These are phyloP conservation scores for Pitta sordida DNA, from an alignment of 2,113 vertebrate genomes.

Conservation along the genomic window DNA sequence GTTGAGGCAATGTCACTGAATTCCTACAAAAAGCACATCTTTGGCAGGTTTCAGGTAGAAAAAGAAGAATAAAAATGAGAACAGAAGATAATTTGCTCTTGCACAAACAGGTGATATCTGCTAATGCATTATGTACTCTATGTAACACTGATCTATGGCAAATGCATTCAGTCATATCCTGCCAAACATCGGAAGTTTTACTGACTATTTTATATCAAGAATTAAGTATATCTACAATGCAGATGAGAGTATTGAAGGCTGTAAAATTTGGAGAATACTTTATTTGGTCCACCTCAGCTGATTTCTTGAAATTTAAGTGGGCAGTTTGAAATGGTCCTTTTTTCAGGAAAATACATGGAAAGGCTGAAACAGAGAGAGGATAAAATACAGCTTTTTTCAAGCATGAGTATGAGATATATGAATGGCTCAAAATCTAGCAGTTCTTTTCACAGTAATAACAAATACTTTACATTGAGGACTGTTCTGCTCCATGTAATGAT, in stretches of 20 bases:
- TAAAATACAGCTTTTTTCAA: not conserved
- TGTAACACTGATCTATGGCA: not conserved
- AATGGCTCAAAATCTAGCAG: not conserved
- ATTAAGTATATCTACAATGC: not conserved
- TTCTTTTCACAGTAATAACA: not conserved
- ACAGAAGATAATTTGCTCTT: not conserved
- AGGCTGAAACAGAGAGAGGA: not conserved
- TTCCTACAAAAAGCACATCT: not conserved
- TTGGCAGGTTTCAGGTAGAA: not conserved
- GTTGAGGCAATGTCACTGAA: not conserved
- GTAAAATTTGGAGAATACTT: not conserved
- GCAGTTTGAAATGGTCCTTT: not conserved
- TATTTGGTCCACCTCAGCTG: not conserved
- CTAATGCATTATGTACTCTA: not conserved
- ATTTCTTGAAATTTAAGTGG: not conserved
- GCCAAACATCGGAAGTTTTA: not conserved
- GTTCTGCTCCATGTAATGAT: not conserved
- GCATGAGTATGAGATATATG: not conserved
- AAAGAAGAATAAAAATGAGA: not conserved
- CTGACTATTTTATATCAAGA: not conserved
- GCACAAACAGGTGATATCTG: not conserved
- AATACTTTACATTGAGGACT: not conserved
- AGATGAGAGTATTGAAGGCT: not conserved
- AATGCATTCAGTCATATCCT: not conserved
- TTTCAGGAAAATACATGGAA: not conserved